These are phyloP conservation scores for Nineta flava DNA, from an alignment of 2,888 invertebrate genomes.

Conservation along the genomic window DNA sequence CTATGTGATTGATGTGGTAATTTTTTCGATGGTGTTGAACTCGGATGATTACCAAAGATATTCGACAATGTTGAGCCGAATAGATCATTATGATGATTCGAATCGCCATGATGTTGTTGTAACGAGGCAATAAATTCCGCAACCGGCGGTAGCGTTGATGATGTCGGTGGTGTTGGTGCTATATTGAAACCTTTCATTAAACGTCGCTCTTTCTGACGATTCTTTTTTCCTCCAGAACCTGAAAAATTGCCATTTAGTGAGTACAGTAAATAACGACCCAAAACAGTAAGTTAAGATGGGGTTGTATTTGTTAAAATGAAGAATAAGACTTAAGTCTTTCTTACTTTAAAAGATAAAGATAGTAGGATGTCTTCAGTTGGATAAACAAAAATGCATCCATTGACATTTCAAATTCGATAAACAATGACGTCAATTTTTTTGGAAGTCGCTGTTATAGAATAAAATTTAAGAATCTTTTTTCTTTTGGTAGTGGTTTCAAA, in stretches of 20 bases:
- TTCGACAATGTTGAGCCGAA: constrained; percentile 56
- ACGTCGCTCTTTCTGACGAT: constrained; percentile 80
- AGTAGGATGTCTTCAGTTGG: too few relatives aligned
- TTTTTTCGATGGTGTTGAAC: constrained; percentile 28
- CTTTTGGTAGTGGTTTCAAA: too few relatives aligned
- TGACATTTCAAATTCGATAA: too few relatives aligned
- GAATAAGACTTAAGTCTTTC: too few relatives aligned
- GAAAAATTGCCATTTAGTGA: constrained; percentile 12
- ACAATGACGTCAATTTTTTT: too few relatives aligned
- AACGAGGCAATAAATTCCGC: constrained; percentile 64
- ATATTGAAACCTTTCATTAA: constrained; percentile 92
- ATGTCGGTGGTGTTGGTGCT: constrained; percentile 49
- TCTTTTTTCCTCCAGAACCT: constrained; percentile 86
- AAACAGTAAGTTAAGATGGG: too few relatives aligned
- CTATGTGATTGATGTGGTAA: constrained; percentile 26
- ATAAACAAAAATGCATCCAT: too few relatives aligned
- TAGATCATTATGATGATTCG: constrained; percentile 33
- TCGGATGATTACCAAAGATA: constrained; percentile 34
- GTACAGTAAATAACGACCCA: too few relatives aligned
- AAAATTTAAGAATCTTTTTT: too few relatives aligned
- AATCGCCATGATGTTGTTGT: constrained; percentile 39
- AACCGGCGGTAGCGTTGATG: constrained; percentile 50
- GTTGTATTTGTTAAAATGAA: too few relatives aligned
- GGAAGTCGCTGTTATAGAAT: too few relatives aligned
- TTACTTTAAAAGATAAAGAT: too few relatives aligned